Conservation (phyloP, 1,140 invertebrate species). For the Drosophila repletoides region DNA sequence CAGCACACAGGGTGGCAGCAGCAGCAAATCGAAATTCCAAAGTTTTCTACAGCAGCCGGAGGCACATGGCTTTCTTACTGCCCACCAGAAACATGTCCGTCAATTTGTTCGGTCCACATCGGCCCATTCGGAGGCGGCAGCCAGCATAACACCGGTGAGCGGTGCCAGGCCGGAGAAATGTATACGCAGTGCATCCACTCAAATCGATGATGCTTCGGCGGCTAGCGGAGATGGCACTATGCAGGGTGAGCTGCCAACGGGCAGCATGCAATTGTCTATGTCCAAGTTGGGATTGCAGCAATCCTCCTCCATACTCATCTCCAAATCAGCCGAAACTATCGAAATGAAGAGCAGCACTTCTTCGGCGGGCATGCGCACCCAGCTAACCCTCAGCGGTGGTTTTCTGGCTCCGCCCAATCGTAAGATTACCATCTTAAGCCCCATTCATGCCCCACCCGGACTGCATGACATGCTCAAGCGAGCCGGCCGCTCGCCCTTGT, state of each 20-base stretch:
- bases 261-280: slow-evolving; percentile 61
- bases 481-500: slow-evolving; percentile 72
- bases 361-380: slow-evolving; percentile 71
- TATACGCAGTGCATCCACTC: slow-evolving; percentile 79
- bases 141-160: slow-evolving; percentile 35
- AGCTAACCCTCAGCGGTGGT: slow-evolving; percentile 77
- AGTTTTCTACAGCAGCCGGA: slow-evolving; percentile 81
- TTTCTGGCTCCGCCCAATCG: slow-evolving; percentile 79
- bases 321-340: slow-evolving; percentile 81
- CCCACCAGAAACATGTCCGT: slow-evolving; percentile 81
- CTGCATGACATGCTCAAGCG: slow-evolving; percentile 79
- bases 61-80: slow-evolving; percentile 66
- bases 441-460: slow-evolving; percentile 77
- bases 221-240: slow-evolving; percentile 18
- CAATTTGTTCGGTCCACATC: slow-evolving; percentile 82
- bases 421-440: slow-evolving; percentile 81
- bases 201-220: slow-evolving; percentile 70
- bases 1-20: slow-evolving; percentile 14
- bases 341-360: slow-evolving; percentile 75
- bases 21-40: slow-evolving; percentile 69
- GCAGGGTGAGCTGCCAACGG: slow-evolving; percentile 8
- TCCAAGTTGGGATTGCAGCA: slow-evolving; percentile 78
- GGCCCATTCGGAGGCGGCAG: slow-evolving; percentile 78
- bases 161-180: slow-evolving; percentile 67
- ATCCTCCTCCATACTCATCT: slow-evolving; percentile 79